phyloP scores from a whole-genome alignment of 2,113 vertebrate genomes.

The Acrocephalus kingi region DNA sequence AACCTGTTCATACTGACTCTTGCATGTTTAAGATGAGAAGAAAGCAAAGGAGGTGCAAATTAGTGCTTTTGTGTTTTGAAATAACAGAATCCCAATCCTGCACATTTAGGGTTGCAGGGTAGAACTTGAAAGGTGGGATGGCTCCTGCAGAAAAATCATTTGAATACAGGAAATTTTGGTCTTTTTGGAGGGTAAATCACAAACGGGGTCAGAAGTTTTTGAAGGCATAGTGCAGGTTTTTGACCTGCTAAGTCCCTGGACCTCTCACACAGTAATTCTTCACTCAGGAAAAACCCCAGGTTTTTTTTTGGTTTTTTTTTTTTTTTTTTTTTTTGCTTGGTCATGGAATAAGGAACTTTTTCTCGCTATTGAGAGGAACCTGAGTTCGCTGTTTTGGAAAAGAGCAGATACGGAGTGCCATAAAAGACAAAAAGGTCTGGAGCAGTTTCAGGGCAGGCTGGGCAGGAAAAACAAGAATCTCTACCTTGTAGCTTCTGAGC shows the following conservation, averaged over 20 bases:
- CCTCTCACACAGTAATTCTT: background rate
- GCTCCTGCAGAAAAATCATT: background rate
- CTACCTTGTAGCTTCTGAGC: background rate
- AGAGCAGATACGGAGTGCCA: no score
- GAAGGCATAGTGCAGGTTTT: background rate
- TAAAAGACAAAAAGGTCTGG: background rate
- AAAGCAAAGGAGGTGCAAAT: background rate
- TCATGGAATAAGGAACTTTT: background rate
- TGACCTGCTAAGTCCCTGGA: background rate
- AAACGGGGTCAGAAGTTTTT: background rate
- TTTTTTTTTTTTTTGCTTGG: background rate
- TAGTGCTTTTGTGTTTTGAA: background rate
- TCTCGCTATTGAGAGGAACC: background rate
- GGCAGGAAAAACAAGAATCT: background rate
- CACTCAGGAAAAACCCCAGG: background rate
- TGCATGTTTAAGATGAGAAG: background rate
- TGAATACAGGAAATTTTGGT: background rate
- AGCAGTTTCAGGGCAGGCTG: background rate
- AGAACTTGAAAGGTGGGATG: background rate
- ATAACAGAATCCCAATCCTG: accelerated
- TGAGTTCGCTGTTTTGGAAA: background rate
- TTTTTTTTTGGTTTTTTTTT: background rate
- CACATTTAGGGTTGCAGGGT: background rate
- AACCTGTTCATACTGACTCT: background rate
- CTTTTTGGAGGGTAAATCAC: background rate